Evolutionary conservation across 2,113 vertebrate genomes (phyloP).

Genomic region (Strix uralensis): DNA sequence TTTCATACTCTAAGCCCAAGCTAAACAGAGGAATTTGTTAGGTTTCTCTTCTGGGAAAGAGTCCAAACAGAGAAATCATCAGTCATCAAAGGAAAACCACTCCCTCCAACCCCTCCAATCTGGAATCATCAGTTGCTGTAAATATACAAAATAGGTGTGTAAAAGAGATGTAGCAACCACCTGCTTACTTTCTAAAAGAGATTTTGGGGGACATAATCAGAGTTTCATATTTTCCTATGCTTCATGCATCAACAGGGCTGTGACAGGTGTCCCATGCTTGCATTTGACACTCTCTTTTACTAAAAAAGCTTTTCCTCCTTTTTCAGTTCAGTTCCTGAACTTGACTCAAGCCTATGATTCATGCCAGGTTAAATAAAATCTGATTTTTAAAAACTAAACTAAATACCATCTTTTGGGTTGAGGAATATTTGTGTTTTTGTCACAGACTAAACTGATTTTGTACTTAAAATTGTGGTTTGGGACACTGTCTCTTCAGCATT

Average conservation of each 20-base stretch:
- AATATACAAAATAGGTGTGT: neutral
- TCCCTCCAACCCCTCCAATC: rapidly evolving
- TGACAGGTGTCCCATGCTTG: neutral
- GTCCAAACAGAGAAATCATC: neutral
- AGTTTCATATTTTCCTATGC: neutral
- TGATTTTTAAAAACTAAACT: neutral
- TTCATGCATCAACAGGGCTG: neutral
- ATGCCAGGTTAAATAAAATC: neutral
- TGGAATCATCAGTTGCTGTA: neutral
- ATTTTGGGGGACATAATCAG: neutral
- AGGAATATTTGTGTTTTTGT: neutral
- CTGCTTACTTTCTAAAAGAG: neutral
- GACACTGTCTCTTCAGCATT: neutral
- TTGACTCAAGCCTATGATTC: neutral
- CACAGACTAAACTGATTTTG: neutral
- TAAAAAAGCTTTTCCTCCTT: neutral
- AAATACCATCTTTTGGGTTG: neutral
- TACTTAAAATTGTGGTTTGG: neutral
- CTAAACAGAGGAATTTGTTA: neutral
- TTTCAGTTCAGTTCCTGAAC: neutral
- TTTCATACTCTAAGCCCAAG: neutral
- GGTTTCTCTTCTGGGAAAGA: neutral
- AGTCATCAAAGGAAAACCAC: neutral
- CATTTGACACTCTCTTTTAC: neutral
- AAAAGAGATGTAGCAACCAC: neutral